phyloP scores from a whole-genome alignment of 2,888 invertebrate genomes.

The Terebella lapidaria region DNA sequence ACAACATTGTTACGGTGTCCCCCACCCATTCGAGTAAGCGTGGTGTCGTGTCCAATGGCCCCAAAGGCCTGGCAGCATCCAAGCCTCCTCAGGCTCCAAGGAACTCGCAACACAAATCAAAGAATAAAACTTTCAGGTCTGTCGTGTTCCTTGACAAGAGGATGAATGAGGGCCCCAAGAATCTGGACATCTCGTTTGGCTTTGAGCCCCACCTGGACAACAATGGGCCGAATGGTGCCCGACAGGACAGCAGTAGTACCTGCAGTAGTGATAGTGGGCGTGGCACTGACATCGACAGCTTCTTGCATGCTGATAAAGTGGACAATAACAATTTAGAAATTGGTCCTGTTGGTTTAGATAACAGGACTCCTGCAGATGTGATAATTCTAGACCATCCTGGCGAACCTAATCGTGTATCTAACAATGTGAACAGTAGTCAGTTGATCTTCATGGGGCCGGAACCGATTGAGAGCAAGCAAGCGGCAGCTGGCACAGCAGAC shows the following conservation, averaged over 20 bases:
- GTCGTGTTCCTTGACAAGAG: not conserved
- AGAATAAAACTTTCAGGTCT: not conserved
- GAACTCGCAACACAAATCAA: not conserved
- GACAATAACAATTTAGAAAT: no score
- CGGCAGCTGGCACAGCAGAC: not conserved
- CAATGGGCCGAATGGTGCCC: no score
- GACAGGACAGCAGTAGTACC: not conserved
- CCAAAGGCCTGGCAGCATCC: no score
- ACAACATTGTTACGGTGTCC: no score
- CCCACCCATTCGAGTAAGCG: no score
- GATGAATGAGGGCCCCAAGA: not conserved
- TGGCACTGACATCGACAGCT: not conserved
- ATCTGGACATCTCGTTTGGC: not conserved
- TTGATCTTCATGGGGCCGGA: not conserved
- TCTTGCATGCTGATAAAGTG: not conserved
- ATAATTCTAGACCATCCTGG: not conserved
- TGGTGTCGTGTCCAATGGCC: no score
- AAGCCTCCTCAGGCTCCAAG: not conserved
- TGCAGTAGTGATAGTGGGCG: not conserved
- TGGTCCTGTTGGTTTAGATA: no score
- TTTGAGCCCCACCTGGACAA: not conserved
- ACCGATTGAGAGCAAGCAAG: not conserved
- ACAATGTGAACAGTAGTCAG: not conserved
- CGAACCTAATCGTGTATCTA: not conserved
- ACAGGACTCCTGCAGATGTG: not conserved